A percentile compares a stretch with the other conserved stretches of the same genome.
Evolutionary conservation across 2,797 vertebrate genomes (phyloP).

Genomic region (Coilia nasus): DNA sequence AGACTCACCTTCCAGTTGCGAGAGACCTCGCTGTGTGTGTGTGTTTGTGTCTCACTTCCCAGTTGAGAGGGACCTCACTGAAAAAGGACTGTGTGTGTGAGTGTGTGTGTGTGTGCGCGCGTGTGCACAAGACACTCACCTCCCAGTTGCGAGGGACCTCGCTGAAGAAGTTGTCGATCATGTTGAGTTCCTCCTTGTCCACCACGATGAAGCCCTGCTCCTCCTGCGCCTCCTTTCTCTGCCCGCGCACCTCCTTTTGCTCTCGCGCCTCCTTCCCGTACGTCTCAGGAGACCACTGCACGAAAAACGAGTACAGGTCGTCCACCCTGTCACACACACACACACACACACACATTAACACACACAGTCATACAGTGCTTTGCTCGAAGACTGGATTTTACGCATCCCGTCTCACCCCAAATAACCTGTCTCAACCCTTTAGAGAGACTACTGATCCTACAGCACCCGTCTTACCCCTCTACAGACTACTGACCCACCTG

Average conservation of each 20-base stretch:
- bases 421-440: too few relatives aligned
- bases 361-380: neutral
- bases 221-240: too few relatives aligned
- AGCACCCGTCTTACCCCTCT: too few relatives aligned
- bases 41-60: too few relatives aligned
- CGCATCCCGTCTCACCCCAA: neutral
- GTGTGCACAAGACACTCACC: slow-evolving; percentile 69
- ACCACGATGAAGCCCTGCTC: slow-evolving; percentile 97
- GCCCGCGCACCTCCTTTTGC: slow-evolving; percentile 86
- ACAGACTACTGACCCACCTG: too few relatives aligned
- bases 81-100: too few relatives aligned
- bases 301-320: slow-evolving; percentile 94
- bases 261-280: slow-evolving; percentile 97
- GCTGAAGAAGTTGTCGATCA: slow-evolving; percentile 99
- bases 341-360: slow-evolving; percentile 14
- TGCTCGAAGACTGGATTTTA: neutral
- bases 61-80: too few relatives aligned
- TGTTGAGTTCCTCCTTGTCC: slow-evolving; percentile 95
- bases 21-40: slow-evolving; percentile 80
- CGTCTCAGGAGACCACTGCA: slow-evolving; percentile 97
- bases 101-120: too few relatives aligned
- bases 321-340: slow-evolving; percentile 83
- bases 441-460: too few relatives aligned
- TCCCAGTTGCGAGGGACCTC: slow-evolving; percentile 96
- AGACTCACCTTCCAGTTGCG: slow-evolving; percentile 95